These are phyloP conservation scores for Neoscelio sp. DNA, from an alignment of 2,888 invertebrate genomes.

Conservation along the genomic window DNA sequence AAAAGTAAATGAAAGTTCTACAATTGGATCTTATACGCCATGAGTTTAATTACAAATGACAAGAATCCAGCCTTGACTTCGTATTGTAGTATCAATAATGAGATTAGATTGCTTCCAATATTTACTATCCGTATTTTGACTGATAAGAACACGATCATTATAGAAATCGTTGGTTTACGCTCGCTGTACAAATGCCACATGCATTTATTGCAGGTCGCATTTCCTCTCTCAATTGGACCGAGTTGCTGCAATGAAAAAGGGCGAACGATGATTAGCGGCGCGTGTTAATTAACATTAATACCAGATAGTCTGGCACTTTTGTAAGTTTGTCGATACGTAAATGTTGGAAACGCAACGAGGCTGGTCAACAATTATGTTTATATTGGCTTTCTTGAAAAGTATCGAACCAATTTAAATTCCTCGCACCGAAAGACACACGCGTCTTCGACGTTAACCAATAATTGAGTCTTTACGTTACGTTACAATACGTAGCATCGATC, in stretches of 20 bases:
- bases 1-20: no score
- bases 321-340: slow-evolving; percentile 11
- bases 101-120: slow-evolving; percentile 14
- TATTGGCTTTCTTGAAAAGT: no score
- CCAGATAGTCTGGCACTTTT: slow-evolving; percentile 16
- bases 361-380: no score
- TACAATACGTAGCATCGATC: slow-evolving; percentile 36
- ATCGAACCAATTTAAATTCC: no score
- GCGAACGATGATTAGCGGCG: slow-evolving; percentile 45
- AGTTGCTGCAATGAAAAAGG: slow-evolving; percentile 34
- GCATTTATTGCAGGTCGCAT: slow-evolving; percentile 21
- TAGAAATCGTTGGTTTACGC: not conserved
- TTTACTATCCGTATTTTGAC: not conserved
- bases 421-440: not conserved
- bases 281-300: slow-evolving; percentile 40
- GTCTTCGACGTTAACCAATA: not conserved
- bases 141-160: not conserved
- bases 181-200: not conserved
- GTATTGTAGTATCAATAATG: not conserved
- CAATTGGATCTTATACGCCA: no score
- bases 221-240: slow-evolving; percentile 32
- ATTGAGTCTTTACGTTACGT: slow-evolving; percentile 10
- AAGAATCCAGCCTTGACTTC: slow-evolving; percentile 6
- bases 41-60: no score
- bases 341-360: no score